Base-by-base conservation (phyloP, 2,888 invertebrate species). In the Netelia inedita region DNA sequence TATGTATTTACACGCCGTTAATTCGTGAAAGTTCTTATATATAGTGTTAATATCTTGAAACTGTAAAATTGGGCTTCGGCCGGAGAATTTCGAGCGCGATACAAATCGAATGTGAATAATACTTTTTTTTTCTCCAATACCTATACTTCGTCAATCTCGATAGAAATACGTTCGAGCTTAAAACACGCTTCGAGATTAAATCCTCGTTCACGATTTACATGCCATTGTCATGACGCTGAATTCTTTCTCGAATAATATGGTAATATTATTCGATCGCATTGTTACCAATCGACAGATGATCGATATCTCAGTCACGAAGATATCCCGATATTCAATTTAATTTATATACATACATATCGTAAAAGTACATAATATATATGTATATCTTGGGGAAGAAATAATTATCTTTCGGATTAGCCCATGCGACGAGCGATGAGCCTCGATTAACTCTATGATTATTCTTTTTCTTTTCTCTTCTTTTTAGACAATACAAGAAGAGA, bases 31-130 rank as follows among this genome's bases (percentile, higher is more conserved):
- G 43, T 59, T 73, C 5, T 59, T 72, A 28, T 55, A 14, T 71
- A 75, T 75, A 75, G 65, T 74, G 53, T 74, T 46, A 63, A 28
- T 63, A 50, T 50, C 28, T 74, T 63, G 63, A 57, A 66, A 66
- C 65, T 75, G 75, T 68, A 76, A 55, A 68, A 46, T 76, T 68
- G 76, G 59, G 46, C 68, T 78, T 78, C n/a, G 46, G 59, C 76
- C 76, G 76, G 46, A 68, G 59, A 68, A 65, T 55, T 75, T 53
- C 46, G 68, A 57, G 66, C 69, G 16, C 65, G 46, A 78, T 82
- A 82, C 61, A 55, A 35, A 76, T 72, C 71, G 65, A 72, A 71
- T 71, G 76, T 82, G 71, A 65, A 71, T 82, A 76, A 78, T 80
- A 85, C 82, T 74, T 81, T 79, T 76, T 76, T 46, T 69, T 65